Conservation (phyloP, 2,888 invertebrate genomes). For the Autographa gamma region DNA sequence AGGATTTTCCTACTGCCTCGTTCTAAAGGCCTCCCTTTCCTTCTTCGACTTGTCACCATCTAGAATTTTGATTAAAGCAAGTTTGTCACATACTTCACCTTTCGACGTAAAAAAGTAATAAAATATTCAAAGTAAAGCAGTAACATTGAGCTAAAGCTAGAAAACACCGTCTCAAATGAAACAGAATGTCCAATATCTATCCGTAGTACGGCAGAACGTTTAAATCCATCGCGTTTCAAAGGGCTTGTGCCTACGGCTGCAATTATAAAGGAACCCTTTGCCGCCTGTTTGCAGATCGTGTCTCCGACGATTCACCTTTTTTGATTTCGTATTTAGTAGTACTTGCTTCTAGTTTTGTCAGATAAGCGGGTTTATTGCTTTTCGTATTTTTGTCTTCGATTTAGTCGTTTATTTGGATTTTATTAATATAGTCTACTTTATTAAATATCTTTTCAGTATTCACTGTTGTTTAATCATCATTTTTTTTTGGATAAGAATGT, state of each 20-base stretch:
- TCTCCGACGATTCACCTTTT: slow-evolving; percentile 55
- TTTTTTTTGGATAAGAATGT: no score
- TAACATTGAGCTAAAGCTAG: not conserved
- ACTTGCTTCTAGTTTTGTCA: slow-evolving; percentile 18
- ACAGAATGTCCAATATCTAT: slow-evolving; percentile 35
- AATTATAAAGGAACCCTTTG: slow-evolving; percentile 57
- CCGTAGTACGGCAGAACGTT: slow-evolving; percentile 34
- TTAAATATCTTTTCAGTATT: no score
- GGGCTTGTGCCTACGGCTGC: slow-evolving; percentile 56
- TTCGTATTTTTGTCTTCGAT: not conserved
- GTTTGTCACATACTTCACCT: no score
- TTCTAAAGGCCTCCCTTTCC: no score
- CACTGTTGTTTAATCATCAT: no score
- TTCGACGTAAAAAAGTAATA: no score
- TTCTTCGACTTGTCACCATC: no score
- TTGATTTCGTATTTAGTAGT: slow-evolving; percentile 48
- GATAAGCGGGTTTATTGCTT: not conserved
- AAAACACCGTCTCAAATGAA: slow-evolving; percentile 26
- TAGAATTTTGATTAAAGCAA: no score
- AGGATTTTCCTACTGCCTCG: no score
- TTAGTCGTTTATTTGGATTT: no score
- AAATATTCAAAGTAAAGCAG: no score
- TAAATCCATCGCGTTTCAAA: slow-evolving; percentile 53
- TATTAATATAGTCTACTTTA: not conserved
- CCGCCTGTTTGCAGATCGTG: slow-evolving; percentile 43